Percentiles rank a stretch among this genome's conserved stretches.
Evolutionary conservation across 2,888 invertebrate genomes (phyloP).

Genomic region (Ernsta delagoae): DNA sequence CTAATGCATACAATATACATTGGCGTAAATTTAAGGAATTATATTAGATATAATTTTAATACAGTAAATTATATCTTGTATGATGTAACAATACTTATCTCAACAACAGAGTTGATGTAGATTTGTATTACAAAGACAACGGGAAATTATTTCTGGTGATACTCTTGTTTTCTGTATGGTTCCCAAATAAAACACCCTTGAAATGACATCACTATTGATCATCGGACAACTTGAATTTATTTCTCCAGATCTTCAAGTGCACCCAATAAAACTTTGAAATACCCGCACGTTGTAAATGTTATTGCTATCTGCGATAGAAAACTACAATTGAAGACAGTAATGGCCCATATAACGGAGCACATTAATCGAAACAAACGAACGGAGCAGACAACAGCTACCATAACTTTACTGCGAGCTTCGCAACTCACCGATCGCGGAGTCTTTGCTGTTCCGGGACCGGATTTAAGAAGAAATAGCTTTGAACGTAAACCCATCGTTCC

Average conservation of each 20-base stretch:
- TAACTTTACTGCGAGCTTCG: conserved; percentile 24
- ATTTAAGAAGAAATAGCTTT: conserved; percentile 14
- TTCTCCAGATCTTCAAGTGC: not conserved
- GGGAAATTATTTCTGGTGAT: no score
- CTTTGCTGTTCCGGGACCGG: not conserved
- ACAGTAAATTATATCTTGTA: no score
- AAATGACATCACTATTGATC: no score
- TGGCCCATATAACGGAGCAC: conserved; percentile 32
- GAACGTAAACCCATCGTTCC: conserved; percentile 6
- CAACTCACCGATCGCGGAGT: conserved; percentile 13
- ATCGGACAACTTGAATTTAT: not conserved
- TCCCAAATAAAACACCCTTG: no score
- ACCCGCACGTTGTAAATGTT: conserved; percentile 27
- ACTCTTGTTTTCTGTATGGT: no score
- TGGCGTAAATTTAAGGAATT: no score
- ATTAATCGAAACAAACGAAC: conserved; percentile 35
- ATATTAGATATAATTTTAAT: no score
- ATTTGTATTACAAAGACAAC: no score
- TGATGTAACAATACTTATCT: no score
- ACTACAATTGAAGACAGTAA: conserved; percentile 27
- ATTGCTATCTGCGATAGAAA: conserved; percentile 27
- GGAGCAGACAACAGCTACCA: conserved; percentile 22
- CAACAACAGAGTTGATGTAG: no score
- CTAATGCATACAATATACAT: no score
- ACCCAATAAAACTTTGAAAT: conserved; percentile 5